A percentile compares a stretch with the other conserved stretches of the same genome.
Conservation (phyloP, 2,113 vertebrate genomes). For the Gulo gulo region DNA sequence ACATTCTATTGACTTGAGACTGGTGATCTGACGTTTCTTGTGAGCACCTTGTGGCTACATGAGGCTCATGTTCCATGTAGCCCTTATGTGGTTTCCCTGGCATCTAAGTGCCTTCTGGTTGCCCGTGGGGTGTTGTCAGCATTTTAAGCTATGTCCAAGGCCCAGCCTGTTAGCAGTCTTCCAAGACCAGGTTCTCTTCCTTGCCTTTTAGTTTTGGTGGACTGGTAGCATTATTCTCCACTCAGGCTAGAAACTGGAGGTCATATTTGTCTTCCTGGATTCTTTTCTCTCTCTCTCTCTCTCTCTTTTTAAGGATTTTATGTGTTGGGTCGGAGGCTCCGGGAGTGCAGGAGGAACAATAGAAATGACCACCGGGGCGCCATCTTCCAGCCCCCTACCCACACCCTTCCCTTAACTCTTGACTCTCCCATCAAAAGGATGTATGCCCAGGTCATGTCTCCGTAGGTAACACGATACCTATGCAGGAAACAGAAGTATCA, state of each 20-base stretch:
- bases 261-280: not conserved
- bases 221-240: not conserved
- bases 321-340: too few relatives aligned
- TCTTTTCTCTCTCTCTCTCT: not conserved
- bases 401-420: too few relatives aligned
- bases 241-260: not conserved
- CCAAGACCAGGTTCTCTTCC: not conserved
- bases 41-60: not conserved
- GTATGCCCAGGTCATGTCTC: too few relatives aligned
- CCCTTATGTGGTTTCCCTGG: not conserved
- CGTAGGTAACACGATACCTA: too few relatives aligned
- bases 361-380: too few relatives aligned
- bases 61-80: not conserved
- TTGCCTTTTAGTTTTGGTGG: not conserved
- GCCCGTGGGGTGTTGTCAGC: too few relatives aligned
- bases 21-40: not conserved
- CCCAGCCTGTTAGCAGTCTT: not conserved
- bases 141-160: not conserved
- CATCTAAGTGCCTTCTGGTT: not conserved
- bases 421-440: too few relatives aligned
- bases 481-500: too few relatives aligned
- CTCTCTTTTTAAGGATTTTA: too few relatives aligned
- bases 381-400: too few relatives aligned
- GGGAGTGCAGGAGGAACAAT: too few relatives aligned
- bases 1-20: not conserved